Base-by-base conservation (phyloP, 2,113 vertebrate species). In the Oreotrochilus melanogaster region DNA sequence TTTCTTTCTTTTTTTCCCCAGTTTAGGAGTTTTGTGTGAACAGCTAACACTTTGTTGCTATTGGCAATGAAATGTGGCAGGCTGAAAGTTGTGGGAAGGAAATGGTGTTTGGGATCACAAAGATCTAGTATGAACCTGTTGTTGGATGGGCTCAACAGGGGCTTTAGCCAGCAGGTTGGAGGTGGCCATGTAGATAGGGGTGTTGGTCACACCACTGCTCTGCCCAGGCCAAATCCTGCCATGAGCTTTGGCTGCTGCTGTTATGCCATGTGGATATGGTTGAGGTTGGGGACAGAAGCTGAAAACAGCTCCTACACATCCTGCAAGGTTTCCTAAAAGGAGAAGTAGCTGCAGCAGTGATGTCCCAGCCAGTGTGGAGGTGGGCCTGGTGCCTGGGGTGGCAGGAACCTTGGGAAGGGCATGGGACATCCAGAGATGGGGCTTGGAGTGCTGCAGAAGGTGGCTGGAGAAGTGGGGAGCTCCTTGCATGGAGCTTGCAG, bases 401-500 rank as follows among this genome's bases (percentile, higher is more conserved):
- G 22, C 58, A 58, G 37, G 6, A 7, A 7, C 7, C 1, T 48
- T 2, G 14, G 18, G 39, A 70, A 28, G 39, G 1, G 13, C 50
- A 45, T 1, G 6, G 31, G 14, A 33, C 28, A 23, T 66, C 33
- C 17, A 11, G 48, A 58, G 72, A 9, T 3, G 5, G 47, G n/a
- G 13, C n/a, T 51, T 2, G 9, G 7, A n/a, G 5, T 28, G 62
- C 71, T 78, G 33, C 42, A 87, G 78, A 28, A 80, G 13, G 54
- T 60, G 39, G 35, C 83, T 35, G 22, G 56, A 53, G 70, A 28
- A 48, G 27, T 0, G 0, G 48, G 69, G 31, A 54, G 66, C 24
- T 31, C 43, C 31, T 43, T 51, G 23, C 1, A 0, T 2, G 0
- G 33, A 21, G 21, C n/a, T 78, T 0, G 1, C n/a, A 18, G 21